Evolutionary conservation across 2,797 vertebrate genomes (phyloP).

Genomic region (Fistularia tabacaria): DNA sequence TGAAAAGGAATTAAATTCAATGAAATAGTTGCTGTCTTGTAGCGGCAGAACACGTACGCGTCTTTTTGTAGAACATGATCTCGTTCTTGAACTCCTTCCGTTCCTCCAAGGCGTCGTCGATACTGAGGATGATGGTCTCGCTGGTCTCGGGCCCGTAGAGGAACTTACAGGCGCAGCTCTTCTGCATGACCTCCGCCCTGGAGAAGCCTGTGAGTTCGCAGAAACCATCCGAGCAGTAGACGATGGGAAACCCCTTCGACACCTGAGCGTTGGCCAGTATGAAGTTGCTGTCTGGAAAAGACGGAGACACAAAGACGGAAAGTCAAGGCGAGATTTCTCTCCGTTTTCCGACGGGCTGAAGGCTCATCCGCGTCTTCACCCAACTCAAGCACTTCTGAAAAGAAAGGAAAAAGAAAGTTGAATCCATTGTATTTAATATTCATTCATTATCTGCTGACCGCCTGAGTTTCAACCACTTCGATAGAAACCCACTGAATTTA

Average conservation of each 20-base stretch:
- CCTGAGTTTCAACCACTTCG: no score
- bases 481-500: no score
- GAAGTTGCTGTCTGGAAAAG: conserved; percentile 92
- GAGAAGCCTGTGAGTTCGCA: conserved; percentile 95
- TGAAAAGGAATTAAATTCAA: no score
- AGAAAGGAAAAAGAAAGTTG: neutral
- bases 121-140: conserved; percentile 88
- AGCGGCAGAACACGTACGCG: conserved; percentile 67
- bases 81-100: conserved; percentile 95
- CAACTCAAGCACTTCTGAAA: neutral
- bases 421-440: no score
- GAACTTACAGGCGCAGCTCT: conserved; percentile 96
- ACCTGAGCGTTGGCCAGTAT: conserved; percentile 97
- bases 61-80: conserved; percentile 97
- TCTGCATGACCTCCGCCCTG: conserved; percentile 97
- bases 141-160: conserved; percentile 90
- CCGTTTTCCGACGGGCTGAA: no score
- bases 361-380: neutral
- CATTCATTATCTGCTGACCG: no score
- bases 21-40: no score
- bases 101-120: conserved; percentile 88
- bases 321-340: neutral
- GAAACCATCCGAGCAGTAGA: conserved; percentile 99
- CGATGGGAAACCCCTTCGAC: conserved; percentile 93
- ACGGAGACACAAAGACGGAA: conserved; percentile 7